These are phyloP conservation scores for Ptychoptera contaminata DNA, from an alignment of 2,888 invertebrate species.

Conservation along the genomic window DNA sequence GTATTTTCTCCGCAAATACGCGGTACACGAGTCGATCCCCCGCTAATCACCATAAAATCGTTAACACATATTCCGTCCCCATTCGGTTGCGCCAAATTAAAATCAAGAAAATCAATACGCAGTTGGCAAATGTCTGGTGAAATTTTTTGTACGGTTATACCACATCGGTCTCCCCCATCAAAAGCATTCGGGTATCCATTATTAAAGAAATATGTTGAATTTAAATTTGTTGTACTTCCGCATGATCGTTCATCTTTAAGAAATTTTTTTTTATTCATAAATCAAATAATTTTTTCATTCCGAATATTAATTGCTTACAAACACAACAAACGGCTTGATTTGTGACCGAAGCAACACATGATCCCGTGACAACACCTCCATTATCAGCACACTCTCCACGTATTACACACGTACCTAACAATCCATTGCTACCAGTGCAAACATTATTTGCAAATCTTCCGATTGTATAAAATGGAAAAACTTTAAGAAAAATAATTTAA, in stretches of 20 bases:
- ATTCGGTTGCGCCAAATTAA: conserved; percentile 55
- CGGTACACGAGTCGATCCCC: conserved; percentile 51
- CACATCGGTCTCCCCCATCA: conserved; percentile 48
- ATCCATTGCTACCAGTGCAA: conserved; percentile 46
- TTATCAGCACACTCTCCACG: conserved; percentile 53
- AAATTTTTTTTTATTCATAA: background rate
- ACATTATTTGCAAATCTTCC: conserved; percentile 61
- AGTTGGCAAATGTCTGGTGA: conserved; percentile 42
- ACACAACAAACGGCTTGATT: conserved; percentile 69
- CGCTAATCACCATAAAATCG: conserved; percentile 54
- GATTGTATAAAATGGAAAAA: conserved; percentile 55
- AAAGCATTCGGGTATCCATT: conserved; percentile 57
- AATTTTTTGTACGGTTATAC: conserved; percentile 53
- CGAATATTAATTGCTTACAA: conserved; percentile 38
- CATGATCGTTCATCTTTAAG: conserved; percentile 55
- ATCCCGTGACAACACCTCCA: conserved; percentile 55
- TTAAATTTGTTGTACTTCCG: conserved; percentile 50
- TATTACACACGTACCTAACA: conserved; percentile 64
- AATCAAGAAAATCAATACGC: conserved; percentile 60
- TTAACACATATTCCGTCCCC: conserved; percentile 53
- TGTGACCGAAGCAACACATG: conserved; percentile 42
- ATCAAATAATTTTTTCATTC: too few relatives aligned
- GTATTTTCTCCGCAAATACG: conserved; percentile 66
- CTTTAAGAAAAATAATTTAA: conserved; percentile 21
- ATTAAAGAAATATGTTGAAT: conserved; percentile 74